Base-by-base conservation (phyloP, 1,140 invertebrate species). In the Diorhabda sublineata region DNA sequence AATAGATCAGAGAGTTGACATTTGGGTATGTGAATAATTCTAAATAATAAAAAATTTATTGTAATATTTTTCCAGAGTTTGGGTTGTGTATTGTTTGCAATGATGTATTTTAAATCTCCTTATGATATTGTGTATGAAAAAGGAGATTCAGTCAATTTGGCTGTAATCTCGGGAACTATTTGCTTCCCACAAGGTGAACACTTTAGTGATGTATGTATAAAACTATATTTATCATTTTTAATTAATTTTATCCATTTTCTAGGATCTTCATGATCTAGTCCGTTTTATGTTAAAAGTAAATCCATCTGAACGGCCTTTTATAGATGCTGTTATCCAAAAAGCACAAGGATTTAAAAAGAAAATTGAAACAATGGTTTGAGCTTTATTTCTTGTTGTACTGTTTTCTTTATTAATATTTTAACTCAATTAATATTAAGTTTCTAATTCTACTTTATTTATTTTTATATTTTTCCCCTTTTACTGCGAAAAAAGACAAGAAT, bases 71-170 rank as follows among this genome's bases (percentile, higher is more conserved):
- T 88, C 71, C 79, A 95, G 93, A 94, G 92, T 65, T 82, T 96
- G 71, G 94, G 93, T 43, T 96, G 93, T 81, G 83, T 93, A 69
- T 80, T 96, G 6, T 96, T 93, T 83, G 93, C 93, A 3, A 83
- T 95, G 81, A 92, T 92, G 72, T 95, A 90, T 76, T 92, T 92
- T 71, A 92, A 91, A 79, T 93, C 92, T 45, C 94, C 94, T 2
- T 96, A 92, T 82, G 93, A 96, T 80, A 83, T 86, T 42, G 90
- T 93, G 8, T 92, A 95, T 78, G 92, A 95, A 81, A 84, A 91
- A 75, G 93, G 94, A 3, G 93, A 95, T 78, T 94, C 92, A 73
- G 90, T 96, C 3, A 93, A 93, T 42, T 81, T 96, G 68, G 93
- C 93, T 68, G 91, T 93, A 3, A 87, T 93, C 45, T 92, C 90